These are phyloP conservation scores for Cryptoprocta ferox DNA, from an alignment of 2,797 vertebrate genomes.

Conservation along the genomic window DNA sequence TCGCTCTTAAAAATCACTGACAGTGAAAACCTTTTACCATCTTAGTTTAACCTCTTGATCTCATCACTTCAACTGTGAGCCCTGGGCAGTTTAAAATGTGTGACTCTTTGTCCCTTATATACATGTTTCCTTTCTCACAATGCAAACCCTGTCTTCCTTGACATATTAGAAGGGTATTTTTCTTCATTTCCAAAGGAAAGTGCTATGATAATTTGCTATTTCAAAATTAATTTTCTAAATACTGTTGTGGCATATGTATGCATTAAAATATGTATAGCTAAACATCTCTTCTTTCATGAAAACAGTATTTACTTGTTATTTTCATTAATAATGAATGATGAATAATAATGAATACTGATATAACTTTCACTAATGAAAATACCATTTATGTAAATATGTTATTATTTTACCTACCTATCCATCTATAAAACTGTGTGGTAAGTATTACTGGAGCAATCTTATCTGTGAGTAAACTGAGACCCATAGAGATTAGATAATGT, in stretches of 20 bases:
- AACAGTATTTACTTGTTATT: neutral
- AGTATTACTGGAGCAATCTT: neutral
- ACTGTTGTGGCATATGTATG: neutral
- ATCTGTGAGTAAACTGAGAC: neutral
- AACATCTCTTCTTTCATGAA: neutral
- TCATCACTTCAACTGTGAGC: neutral
- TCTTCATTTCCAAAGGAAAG: neutral
- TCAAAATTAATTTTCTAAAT: slow-evolving; percentile 8
- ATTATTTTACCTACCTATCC: neutral
- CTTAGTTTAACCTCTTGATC: neutral
- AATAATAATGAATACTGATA: neutral
- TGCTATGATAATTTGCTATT: neutral
- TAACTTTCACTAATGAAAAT: neutral
- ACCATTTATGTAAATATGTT: neutral
- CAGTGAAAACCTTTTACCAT: neutral
- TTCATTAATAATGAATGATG: neutral
- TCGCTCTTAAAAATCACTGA: neutral
- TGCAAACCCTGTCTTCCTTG: neutral
- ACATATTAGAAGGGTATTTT: neutral
- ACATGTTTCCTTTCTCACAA: neutral
- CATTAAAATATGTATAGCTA: neutral
- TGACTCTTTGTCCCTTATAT: neutral
- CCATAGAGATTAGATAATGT: neutral
- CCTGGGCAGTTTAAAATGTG: neutral
- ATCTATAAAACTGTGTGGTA: neutral